Conservation (phyloP, 2,888 invertebrate species). For the Drosophila mettleri region DNA sequence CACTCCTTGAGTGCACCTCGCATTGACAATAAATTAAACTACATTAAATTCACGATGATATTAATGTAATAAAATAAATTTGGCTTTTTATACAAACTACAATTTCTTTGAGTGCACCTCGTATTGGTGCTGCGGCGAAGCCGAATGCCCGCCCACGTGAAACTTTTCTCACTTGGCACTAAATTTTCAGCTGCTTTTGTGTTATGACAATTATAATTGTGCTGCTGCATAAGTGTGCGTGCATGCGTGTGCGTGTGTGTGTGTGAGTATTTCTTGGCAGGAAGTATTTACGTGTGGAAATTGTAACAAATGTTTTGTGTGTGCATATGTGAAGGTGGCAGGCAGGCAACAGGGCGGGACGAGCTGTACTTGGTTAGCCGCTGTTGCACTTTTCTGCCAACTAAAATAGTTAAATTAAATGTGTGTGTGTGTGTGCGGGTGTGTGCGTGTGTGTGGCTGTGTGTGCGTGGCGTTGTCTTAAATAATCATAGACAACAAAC, state of each 20-base stretch:
- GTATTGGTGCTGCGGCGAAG: constrained; percentile 29
- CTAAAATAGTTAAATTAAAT: constrained; percentile 77
- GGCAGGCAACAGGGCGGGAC: constrained; percentile 4
- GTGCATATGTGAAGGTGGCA: constrained; percentile 19
- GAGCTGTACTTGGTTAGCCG: constrained; percentile 32
- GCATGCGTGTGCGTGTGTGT: constrained; percentile 17
- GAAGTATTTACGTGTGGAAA: constrained; percentile 76
- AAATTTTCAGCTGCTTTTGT: constrained; percentile 80
- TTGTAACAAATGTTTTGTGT: constrained; percentile 73
- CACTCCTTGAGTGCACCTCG: too few species aligned
- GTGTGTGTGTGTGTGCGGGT: constrained; percentile 4
- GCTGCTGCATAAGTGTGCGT: constrained; percentile 52
- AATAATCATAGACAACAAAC: constrained; percentile 79
- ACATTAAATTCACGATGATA: too few species aligned
- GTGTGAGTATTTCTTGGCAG: constrained; percentile 63
- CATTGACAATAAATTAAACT: too few species aligned
- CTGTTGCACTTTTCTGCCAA: constrained; percentile 73
- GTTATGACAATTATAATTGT: constrained; percentile 81
- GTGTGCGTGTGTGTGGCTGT: constrained; percentile 13
- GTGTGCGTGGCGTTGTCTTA: constrained; percentile 52
- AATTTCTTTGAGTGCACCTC: constrained; percentile 15
- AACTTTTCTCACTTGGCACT: constrained; percentile 76
- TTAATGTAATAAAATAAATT: too few species aligned
- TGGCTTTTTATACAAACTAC: too few species aligned
- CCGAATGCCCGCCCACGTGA: constrained; percentile 50